phyloP scores from a whole-genome alignment of 2,888 invertebrate genomes.

The Pollenia amentaria region DNA sequence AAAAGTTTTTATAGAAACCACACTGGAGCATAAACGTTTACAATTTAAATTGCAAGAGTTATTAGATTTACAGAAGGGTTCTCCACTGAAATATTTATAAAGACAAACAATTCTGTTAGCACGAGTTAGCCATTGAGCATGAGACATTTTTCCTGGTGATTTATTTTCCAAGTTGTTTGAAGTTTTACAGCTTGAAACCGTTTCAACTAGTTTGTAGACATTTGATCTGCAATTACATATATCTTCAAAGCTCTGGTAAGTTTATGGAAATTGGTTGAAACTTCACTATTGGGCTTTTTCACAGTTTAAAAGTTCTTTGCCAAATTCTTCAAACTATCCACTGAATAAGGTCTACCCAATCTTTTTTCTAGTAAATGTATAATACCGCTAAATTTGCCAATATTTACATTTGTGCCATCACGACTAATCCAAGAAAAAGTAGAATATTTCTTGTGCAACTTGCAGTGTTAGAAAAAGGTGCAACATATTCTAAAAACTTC shows the following conservation, averaged over 20 bases:
- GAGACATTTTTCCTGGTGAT: conserved; percentile 26
- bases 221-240: conserved; percentile 22
- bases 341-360: too few relatives aligned
- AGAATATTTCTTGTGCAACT: too few relatives aligned
- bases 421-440: too few relatives aligned
- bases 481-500: too few relatives aligned
- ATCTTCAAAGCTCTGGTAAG: conserved; percentile 14
- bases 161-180: conserved; percentile 4
- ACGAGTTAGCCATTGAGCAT: conserved; percentile 31
- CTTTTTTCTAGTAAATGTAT: too few relatives aligned
- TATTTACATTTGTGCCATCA: too few relatives aligned
- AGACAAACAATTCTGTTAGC: conserved; percentile 19
- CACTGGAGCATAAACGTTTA: conserved; percentile 1
- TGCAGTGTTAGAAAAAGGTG: too few relatives aligned
- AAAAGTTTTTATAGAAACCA: conserved; percentile 14
- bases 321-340: too few relatives aligned
- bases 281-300: conserved; percentile 27
- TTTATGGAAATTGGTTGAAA: conserved; percentile 25
- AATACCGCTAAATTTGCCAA: too few relatives aligned
- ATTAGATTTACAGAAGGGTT: conserved; percentile 20
- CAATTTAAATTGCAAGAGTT: conserved; percentile 28
- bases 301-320: too few relatives aligned
- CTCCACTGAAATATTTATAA: conserved; percentile 18
- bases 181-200: conserved; percentile 11
- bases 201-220: conserved; percentile 24